These are phyloP conservation scores for Cyaniris semiargus DNA, from an alignment of 2,888 invertebrate species.

Conservation along the genomic window DNA sequence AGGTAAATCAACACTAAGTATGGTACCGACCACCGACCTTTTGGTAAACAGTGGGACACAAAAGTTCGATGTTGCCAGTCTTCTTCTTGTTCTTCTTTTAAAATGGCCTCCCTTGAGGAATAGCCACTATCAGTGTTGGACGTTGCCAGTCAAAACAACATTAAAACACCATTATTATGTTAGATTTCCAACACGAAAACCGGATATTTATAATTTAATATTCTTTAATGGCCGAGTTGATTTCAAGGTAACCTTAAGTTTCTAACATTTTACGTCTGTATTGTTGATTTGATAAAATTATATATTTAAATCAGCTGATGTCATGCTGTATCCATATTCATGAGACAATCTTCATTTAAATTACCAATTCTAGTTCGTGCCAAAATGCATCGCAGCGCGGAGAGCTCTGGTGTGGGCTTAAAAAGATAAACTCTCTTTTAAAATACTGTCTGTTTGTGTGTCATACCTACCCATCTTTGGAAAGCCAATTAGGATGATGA, in stretches of 20 bases:
- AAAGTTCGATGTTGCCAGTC: too few relatives aligned
- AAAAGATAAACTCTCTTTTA: neutral
- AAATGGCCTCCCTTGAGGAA: too few relatives aligned
- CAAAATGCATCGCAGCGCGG: neutral
- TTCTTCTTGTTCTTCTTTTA: too few relatives aligned
- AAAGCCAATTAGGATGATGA: neutral
- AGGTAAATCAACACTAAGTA: too few relatives aligned
- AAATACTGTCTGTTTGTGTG: neutral
- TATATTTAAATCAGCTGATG: slow-evolving; percentile 14
- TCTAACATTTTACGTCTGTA: slow-evolving; percentile 5
- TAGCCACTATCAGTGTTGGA: too few relatives aligned
- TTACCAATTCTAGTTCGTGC: slow-evolving; percentile 15
- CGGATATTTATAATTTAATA: slow-evolving; percentile 17
- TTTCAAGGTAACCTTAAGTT: slow-evolving; percentile 16
- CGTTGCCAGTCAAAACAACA: neutral
- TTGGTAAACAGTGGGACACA: too few relatives aligned
- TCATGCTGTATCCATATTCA: slow-evolving; percentile 15
- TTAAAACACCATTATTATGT: neutral
- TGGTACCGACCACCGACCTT: too few relatives aligned
- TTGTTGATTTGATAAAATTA: slow-evolving; percentile 11
- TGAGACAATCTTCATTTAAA: slow-evolving; percentile 17
- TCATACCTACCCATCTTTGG: neutral
- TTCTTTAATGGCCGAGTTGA: neutral
- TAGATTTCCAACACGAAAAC: slow-evolving; percentile 7
- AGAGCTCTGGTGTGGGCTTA: slow-evolving; percentile 1